Evolutionary conservation across 2,797 vertebrate species (phyloP).

Genomic region (Sebastes jordani): DNA sequence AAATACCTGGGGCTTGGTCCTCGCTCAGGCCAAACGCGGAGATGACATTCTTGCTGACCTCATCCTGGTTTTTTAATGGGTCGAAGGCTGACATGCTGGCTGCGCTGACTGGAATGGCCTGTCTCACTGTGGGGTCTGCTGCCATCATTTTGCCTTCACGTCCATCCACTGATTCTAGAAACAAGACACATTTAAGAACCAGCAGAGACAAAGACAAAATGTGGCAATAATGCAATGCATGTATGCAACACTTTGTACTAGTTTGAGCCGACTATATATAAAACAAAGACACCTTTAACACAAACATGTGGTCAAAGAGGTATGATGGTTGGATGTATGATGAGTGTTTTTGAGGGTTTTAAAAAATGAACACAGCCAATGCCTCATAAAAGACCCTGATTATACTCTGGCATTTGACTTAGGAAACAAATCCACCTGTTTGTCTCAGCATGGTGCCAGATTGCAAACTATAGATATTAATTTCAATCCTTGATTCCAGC

Average conservation of each 20-base stretch:
- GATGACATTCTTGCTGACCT: slow-evolving; percentile 99
- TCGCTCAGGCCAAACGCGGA: slow-evolving; percentile 96
- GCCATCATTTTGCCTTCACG: slow-evolving; percentile 90
- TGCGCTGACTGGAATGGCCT: slow-evolving; percentile 93
- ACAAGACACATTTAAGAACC: not conserved
- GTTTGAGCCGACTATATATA: not conserved
- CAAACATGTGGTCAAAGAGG: not conserved
- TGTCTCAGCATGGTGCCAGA: not conserved
- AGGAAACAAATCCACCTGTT: slow-evolving; percentile 24
- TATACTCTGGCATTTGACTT: not conserved
- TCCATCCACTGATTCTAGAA: slow-evolving; percentile 87
- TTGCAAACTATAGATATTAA: not conserved
- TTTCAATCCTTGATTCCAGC: not conserved
- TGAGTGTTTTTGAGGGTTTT: not conserved
- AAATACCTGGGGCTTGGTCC: slow-evolving; percentile 92
- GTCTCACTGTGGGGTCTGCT: slow-evolving; percentile 88
- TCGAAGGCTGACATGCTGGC: slow-evolving; percentile 99
- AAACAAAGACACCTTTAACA: not conserved
- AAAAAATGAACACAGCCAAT: not conserved
- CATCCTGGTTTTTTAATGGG: slow-evolving; percentile 98
- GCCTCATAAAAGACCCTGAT: slow-evolving; percentile 10
- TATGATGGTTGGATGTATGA: not conserved
- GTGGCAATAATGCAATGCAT: not conserved
- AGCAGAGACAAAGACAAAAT: not conserved
- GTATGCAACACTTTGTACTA: not conserved